Evolutionary conservation across 2,113 vertebrate genomes (phyloP).

Genomic region (Sinocyclocheilus anophthalmus): DNA sequence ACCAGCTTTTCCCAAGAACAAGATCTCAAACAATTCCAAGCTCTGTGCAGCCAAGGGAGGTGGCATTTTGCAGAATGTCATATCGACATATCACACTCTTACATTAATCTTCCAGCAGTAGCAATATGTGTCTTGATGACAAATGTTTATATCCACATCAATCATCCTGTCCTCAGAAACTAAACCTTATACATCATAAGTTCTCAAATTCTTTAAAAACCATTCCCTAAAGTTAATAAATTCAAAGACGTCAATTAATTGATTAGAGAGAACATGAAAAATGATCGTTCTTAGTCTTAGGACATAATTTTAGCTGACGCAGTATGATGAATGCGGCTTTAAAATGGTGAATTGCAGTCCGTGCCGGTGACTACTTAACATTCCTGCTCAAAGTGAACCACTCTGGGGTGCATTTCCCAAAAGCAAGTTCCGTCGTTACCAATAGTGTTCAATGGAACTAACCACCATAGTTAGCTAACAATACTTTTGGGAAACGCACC

Average conservation of each 20-base stretch:
- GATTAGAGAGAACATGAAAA: slow-evolving; percentile 54
- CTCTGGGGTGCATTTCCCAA: background rate
- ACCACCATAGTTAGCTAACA: too few species aligned
- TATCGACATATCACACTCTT: background rate
- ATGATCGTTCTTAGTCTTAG: slow-evolving; percentile 22
- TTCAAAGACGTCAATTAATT: slow-evolving; percentile 45
- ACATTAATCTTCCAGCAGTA: slow-evolving; percentile 23
- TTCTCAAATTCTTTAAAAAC: slow-evolving; percentile 39
- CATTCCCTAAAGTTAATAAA: slow-evolving; percentile 46
- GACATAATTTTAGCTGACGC: slow-evolving; percentile 33
- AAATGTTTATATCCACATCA: slow-evolving; percentile 36
- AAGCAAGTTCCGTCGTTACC: too few species aligned
- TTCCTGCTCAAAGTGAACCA: background rate
- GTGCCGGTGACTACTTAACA: background rate
- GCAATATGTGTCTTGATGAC: slow-evolving; percentile 17
- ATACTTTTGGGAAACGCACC: too few species aligned
- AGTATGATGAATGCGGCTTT: slow-evolving; percentile 14
- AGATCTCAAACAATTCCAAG: slow-evolving; percentile 8
- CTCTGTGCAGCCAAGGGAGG: background rate
- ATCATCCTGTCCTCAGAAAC: slow-evolving; percentile 32
- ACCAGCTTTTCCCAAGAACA: background rate
- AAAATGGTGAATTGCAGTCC: slow-evolving; percentile 44
- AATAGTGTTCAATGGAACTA: too few species aligned
- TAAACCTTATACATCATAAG: slow-evolving; percentile 45
- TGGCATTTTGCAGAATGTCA: slow-evolving; percentile 47